Conservation (phyloP, 1,140 invertebrate genomes). For the Hyles euphorbiae region DNA sequence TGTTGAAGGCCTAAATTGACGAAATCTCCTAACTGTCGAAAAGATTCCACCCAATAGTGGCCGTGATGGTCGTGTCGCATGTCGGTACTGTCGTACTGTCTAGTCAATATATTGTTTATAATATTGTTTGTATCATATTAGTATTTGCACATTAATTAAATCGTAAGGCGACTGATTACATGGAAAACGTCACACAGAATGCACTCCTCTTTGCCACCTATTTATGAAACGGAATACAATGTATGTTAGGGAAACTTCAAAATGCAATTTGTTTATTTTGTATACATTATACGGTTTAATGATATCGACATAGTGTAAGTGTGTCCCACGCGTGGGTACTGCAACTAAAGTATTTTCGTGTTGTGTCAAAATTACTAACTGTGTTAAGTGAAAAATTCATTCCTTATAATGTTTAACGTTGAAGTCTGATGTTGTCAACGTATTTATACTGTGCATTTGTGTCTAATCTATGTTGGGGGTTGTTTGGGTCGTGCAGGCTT, state of each 20-base stretch:
- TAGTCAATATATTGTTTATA: slow-evolving; percentile 69
- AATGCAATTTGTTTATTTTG: too few species aligned
- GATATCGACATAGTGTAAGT: too few species aligned
- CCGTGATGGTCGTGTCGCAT: slow-evolving; percentile 42
- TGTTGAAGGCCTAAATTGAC: slow-evolving; percentile 39
- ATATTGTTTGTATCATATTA: slow-evolving; percentile 63
- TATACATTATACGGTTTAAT: too few species aligned
- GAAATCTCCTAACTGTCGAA: slow-evolving; percentile 34
- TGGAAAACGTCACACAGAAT: slow-evolving; percentile 13
- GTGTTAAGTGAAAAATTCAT: slow-evolving; percentile 9
- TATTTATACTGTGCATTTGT: too few species aligned
- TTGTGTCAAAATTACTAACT: slow-evolving; percentile 13
- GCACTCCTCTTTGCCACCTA: slow-evolving; percentile 2
- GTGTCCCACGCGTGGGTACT: too few species aligned
- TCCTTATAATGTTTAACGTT: slow-evolving; percentile 10
- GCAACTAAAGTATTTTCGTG: slow-evolving; percentile 3
- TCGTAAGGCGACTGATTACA: slow-evolving; percentile 52
- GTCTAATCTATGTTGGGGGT: too few species aligned
- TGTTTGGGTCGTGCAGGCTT: too few species aligned
- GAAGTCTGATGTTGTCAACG: slow-evolving; percentile 12
- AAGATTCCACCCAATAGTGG: slow-evolving; percentile 44
- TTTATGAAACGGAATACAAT: too few species aligned
- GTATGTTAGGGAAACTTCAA: too few species aligned
- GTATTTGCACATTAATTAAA: slow-evolving; percentile 48
- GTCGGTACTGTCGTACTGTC: slow-evolving; percentile 69